Evolutionary conservation across 2,113 vertebrate genomes (phyloP).

Genomic region (Mustela lutreola): DNA sequence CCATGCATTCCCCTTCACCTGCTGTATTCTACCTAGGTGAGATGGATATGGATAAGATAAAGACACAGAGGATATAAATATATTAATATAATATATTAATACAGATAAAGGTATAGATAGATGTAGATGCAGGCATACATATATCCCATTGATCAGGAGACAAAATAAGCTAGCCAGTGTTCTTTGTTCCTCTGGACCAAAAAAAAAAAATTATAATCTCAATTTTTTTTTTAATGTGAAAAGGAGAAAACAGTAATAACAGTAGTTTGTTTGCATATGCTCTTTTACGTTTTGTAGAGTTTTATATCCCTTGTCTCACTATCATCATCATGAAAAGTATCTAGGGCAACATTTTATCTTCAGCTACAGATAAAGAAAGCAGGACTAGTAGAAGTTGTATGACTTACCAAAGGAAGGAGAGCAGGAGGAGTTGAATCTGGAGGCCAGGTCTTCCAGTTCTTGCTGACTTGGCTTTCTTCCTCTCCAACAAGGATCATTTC

Average conservation of each 20-base stretch:
- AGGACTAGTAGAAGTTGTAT: background rate
- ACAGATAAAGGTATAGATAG: background rate
- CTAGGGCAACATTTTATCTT: background rate
- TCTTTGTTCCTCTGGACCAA: background rate
- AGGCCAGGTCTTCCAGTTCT: background rate
- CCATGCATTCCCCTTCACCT: background rate
- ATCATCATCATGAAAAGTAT: background rate
- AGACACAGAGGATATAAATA: background rate
- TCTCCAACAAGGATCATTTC: background rate
- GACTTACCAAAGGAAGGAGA: background rate
- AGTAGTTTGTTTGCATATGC: background rate
- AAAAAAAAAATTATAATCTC: background rate
- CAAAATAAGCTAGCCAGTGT: background rate
- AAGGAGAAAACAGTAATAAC: background rate
- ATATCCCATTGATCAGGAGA: background rate
- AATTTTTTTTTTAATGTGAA: background rate
- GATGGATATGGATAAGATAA: background rate
- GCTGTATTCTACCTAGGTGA: background rate
- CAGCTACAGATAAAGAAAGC: background rate
- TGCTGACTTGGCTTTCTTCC: background rate
- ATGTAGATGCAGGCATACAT: background rate
- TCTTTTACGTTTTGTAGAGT: background rate
- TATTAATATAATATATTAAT: background rate
- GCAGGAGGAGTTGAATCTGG: background rate
- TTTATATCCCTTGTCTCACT: background rate